Evolutionary conservation across 2,888 invertebrate species (phyloP), one percentile per base, ranked within the genome.

Genomic region (Chirona hameri): DNA sequence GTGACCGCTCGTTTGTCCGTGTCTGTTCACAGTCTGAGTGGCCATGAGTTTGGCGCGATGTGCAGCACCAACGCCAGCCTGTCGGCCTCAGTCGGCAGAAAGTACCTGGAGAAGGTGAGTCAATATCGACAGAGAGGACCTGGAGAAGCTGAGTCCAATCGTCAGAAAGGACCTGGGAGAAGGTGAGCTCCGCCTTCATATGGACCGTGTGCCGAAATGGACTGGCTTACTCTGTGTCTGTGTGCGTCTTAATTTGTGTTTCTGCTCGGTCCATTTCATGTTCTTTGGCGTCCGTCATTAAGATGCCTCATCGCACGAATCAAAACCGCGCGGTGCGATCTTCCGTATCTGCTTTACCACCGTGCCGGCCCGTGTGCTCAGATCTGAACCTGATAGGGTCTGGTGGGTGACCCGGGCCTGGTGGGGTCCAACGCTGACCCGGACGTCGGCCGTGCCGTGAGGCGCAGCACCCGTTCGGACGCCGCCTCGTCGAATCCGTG

Each of bases 401-500:
- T 55, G 89, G 76, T 76, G 76, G 76, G 76, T 21, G 76, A 39
- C 39, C n/a, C 81, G 81, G 21, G 83, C 83, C 14, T 81, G 83
- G 60, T 84, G 84, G 85, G 69, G 81, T 18, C 55, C 46, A 46
- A 46, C 46, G 14, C 55, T 21, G 31, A 79, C 69, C 69, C 90
- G 86, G 93, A 94, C 86, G 92, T 93, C 86, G 92, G 92, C 84
- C 91, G 93, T n/a, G 87, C 93, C 93, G 81, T 95, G 95, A n/a
- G 94, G 90, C 92, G 7, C 90, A 91, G 81, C 95, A 95, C 90
- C 97, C 98, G 0, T 95, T 97, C 86, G 96, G 97, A 84, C 93
- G 93, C 87, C 92, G 92, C 86, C 89, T 97, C 86, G 91, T 98
- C 85, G 94, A 96, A 87, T 93, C 95, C 3, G 89, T 98, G 96